phyloP scores from a whole-genome alignment of 2,113 vertebrate species.

The Xiphorhynchus elegans region DNA sequence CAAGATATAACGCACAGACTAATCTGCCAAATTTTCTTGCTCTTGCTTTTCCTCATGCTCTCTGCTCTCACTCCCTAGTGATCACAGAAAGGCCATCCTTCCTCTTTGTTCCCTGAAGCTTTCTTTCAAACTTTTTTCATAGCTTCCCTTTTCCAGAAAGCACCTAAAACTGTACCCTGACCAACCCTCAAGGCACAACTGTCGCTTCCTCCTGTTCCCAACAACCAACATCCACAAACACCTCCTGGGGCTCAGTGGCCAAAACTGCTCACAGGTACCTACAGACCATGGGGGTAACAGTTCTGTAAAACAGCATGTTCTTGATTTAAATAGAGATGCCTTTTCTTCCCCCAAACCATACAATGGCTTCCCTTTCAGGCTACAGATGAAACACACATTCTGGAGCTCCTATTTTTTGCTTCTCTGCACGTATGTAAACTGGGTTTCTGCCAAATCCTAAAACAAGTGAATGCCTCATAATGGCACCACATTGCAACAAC shows the following conservation, averaged over 20 bases:
- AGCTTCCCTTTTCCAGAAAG: not conserved
- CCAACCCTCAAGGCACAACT: not conserved
- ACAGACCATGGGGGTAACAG: not conserved
- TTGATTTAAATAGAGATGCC: not conserved
- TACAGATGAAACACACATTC: not conserved
- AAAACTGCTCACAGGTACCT: not conserved
- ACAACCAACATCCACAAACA: not conserved
- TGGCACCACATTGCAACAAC: slow-evolving; percentile 24
- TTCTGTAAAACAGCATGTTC: not conserved
- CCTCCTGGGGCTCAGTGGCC: not conserved
- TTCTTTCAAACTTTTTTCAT: not conserved
- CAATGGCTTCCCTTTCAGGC: not conserved
- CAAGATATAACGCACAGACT: not conserved
- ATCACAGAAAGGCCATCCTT: not conserved
- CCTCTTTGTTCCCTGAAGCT: not conserved
- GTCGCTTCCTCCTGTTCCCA: not conserved
- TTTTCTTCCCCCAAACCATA: not conserved
- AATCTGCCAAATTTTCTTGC: not conserved
- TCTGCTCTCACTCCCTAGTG: not conserved
- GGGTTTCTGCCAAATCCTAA: slow-evolving; percentile 36
- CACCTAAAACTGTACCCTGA: accelerated
- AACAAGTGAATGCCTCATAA: not conserved
- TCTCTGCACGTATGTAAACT: not conserved
- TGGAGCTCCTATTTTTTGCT: slow-evolving; percentile 23
- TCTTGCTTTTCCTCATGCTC: not conserved